Evolutionary conservation across 2,113 vertebrate species (phyloP), one percentile per base, ranked within the genome.

Genomic region (Balaeniceps rex): DNA sequence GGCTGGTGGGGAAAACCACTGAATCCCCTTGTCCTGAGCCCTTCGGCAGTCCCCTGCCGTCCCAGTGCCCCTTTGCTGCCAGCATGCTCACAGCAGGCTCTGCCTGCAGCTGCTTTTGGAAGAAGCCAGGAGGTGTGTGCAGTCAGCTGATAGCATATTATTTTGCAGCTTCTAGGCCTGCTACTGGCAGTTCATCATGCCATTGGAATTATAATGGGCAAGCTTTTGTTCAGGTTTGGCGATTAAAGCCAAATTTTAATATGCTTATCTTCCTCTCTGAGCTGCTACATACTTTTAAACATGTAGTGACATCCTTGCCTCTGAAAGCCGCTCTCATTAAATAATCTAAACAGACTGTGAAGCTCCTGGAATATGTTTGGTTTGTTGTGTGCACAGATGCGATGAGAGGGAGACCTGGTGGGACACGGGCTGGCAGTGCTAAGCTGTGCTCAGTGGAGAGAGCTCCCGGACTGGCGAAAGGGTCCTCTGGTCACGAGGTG

Each of bases 71-170:
- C 23, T 24, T 7, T 55, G 58, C 38, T 89, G 57, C 63, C 66
- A 51, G 12, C 31, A 23, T 11, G 13, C 68, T 55, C 19, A 24
- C 29, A 60, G 71, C 47, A 86, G 31, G 21, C 47, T 83, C 71
- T 87, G 76, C 36, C 54, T 44, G 44, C 38, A 40, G 74, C 40
- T 82, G 36, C 34, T 75, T 93, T 52, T 64, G 55, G 46, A 75
- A 83, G 80, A 54, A 65, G 46, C 18, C 31, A 44, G 61, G n/a
- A 66, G 29, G 23, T 51, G 28, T 34, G 54, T 36, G 36, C 19
- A 25, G 40, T 44, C 0, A 0, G 24, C 38, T 83, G 61, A 49
- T 46, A 29, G 24, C 18, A 18, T 33, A 25, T 61, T 40, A 29
- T 69, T 93, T 83, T 91, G 31, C 40, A 72, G 29, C 28, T 76